Conservation (phyloP, 2,797 vertebrate species). For the Nyctalus aviator region DNA sequence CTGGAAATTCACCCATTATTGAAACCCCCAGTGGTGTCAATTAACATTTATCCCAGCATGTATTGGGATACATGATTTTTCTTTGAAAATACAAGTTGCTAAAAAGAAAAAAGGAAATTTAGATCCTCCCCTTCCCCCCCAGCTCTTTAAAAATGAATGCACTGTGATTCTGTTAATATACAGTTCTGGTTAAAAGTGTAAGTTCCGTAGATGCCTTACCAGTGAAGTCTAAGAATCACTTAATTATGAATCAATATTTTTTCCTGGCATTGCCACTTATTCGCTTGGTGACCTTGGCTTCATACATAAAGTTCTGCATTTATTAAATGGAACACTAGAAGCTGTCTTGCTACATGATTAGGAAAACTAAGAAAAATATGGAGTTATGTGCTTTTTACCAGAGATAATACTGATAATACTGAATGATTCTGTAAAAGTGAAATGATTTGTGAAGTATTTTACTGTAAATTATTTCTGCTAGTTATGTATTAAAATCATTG, state of each 20-base stretch:
- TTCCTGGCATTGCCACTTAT: neutral
- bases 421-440: slow-evolving; percentile 47
- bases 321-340: slow-evolving; percentile 50
- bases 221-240: slow-evolving; percentile 40
- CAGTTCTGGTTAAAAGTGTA: neutral
- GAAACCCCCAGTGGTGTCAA: neutral
- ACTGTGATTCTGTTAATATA: slow-evolving; percentile 38
- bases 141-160: neutral
- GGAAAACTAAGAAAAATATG: slow-evolving; percentile 39
- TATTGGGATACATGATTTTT: neutral
- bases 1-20: slow-evolving; percentile 38
- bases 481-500: slow-evolving; percentile 41
- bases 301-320: slow-evolving; percentile 53
- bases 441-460: slow-evolving; percentile 43
- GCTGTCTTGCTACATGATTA: neutral
- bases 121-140: neutral
- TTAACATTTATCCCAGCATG: neutral
- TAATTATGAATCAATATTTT: slow-evolving; percentile 62
- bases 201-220: neutral
- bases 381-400: slow-evolving; percentile 52
- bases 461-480: neutral
- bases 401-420: slow-evolving; percentile 6
- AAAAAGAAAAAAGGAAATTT: neutral
- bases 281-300: slow-evolving; percentile 56
- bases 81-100: slow-evolving; percentile 53